Percentiles rank a stretch among this genome's conserved stretches.
Evolutionary conservation across 2,888 invertebrate genomes (phyloP).

Genomic region (Coecobrya sp.): DNA sequence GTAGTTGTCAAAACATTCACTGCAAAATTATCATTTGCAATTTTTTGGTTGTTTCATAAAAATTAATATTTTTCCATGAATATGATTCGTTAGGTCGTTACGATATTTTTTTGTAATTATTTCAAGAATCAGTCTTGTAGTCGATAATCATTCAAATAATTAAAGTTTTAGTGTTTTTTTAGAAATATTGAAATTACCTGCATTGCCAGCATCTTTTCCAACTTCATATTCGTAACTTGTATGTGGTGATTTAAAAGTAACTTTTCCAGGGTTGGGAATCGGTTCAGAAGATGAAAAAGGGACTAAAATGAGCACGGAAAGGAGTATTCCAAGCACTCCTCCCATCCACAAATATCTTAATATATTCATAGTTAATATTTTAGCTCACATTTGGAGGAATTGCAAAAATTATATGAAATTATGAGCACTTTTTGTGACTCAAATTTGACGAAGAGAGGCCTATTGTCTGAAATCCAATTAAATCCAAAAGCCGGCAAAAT

Average conservation of each 20-base stretch:
- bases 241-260: slow-evolving; percentile 63
- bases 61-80: slow-evolving; percentile 22
- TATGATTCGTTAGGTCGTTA: not conserved
- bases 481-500: slow-evolving; percentile 1
- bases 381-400: slow-evolving; percentile 38
- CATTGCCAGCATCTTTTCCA: slow-evolving; percentile 58
- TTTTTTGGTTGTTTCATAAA: not conserved
- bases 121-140: not conserved
- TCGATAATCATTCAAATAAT: no score
- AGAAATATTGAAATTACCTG: not conserved
- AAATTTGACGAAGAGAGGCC: not conserved
- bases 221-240: slow-evolving; percentile 66
- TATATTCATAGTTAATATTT: slow-evolving; percentile 51
- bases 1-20: slow-evolving; percentile 59
- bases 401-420: not conserved
- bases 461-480: slow-evolving; percentile 16
- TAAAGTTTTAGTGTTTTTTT: no score
- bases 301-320: not conserved
- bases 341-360: slow-evolving; percentile 65
- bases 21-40: slow-evolving; percentile 46
- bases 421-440: not conserved
- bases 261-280: slow-evolving; percentile 64
- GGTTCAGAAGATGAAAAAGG: slow-evolving; percentile 34
- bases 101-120: not conserved
- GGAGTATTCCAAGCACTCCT: slow-evolving; percentile 67